Base-by-base conservation (phyloP, 2,797 vertebrate species). In the Sebastes paucispinis region DNA sequence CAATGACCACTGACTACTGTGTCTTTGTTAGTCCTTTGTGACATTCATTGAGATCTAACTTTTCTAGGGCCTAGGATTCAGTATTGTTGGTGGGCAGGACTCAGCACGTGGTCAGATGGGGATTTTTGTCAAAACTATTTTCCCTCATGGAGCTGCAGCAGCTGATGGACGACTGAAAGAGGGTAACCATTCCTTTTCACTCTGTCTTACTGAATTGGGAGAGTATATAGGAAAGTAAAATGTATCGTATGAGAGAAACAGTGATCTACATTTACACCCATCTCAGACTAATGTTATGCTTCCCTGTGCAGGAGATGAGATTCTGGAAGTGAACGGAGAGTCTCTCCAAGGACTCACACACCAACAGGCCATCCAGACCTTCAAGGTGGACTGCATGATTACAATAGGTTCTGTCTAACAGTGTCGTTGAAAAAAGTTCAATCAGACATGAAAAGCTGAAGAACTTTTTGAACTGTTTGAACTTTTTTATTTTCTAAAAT, bases 101-200 rank as follows among this genome's bases (percentile, higher is more conserved):
- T 99, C 98, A 73, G 97, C 97, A 65, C 96, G 98, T 0, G 98
- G 98, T 69, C 96, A 97, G 81, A 99, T 99, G 97, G 98, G 98
- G 13, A 99, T 99, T 93, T 99, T 99, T 77, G 98, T 99, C 85
- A 99, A 99, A 93, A 99, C 97, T 1, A 99, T 99, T 93, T 99
- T 99, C 81, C 95, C 97, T 73, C 97, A 96, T 11, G 98, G 98
- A 91, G 97, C 97, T 27, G 97, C 97, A 0, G 97, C 97, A 18
- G 98, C 97, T 65, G 98, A 99, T 39, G 97, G 98, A 84, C 95
- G 98, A 69, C 96, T 99, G 59, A 98, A 98, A 92, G 97, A 99
- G 93, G 98, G 94, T 94, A 78, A 80, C 18, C 1, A 13, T 31
- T 47, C 3, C 5, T 55, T 16, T 74, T 27, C 11, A 20, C 63